Evolutionary conservation across 2,797 vertebrate species (phyloP), one percentile per base, ranked within the genome.

Genomic region (Epinephelus malabaricus): DNA sequence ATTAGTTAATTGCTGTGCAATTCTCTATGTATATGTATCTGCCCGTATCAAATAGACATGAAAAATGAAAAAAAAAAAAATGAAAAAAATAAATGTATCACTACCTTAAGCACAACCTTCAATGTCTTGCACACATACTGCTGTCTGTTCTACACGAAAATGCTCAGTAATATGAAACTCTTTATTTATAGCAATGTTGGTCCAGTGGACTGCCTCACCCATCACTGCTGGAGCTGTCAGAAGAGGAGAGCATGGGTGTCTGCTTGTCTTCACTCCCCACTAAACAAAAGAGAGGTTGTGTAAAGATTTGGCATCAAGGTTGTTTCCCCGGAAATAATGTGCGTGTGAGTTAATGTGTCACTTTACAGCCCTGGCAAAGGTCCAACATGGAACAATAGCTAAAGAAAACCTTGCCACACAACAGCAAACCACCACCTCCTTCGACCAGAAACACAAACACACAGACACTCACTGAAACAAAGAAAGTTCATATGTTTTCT

Each of bases 261-360:
- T 56, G 19, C 67, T 61, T 51, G 43, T 62, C 86, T 47, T 92
- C 85, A 40, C 17, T 68, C 14, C 3, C 58, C 76, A 64, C 88
- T 91, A 69, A 85, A 92, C 88, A 90, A 87, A 85, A 82, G 75
- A 86, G 53, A 87, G 67, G 38, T 19, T 77, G 77, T 88, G 74
- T 50, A 59, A 73, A 65, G 46, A 83, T 75, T 84, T 55, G 30
- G 47, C 58, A 15, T 67, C 58, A 59, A 45, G 73, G 21, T 38
- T 73, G 62, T 55, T 62, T 77, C 25, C 61, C 21, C 0, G 34
- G 30, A 70, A 74, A 80, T 69, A 65, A 81, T 61, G 60, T 64
- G 30, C 4, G 38, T 11, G 18, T 9, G n/a, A 13, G 85, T 86
- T 85, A 85, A 91, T 87, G 70, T 65, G 23, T 86, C 67, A 86